Evolutionary conservation across 2,113 vertebrate species (phyloP), one percentile per base, ranked within the genome.

Genomic region (Actenoides lindsayi): DNA sequence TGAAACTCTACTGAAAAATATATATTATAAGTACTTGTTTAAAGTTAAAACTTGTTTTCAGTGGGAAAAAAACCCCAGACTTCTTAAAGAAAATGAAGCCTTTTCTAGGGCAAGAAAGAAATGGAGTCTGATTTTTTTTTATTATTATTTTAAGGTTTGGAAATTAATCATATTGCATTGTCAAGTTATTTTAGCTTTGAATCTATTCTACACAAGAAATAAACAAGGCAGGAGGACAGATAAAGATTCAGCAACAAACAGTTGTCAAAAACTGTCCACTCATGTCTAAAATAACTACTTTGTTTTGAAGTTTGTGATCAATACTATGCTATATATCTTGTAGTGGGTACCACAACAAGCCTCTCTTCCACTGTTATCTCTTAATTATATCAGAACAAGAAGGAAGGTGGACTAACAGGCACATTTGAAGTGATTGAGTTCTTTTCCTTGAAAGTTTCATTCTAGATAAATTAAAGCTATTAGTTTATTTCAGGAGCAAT

Each of bases 401-500:
- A 80, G 70, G 59, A 93, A 88, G 25, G 71, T 63, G 54, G 63
- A 69, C 42, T 74, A 94, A 65, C 48, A 56, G 75, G 33, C 56
- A 70, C 60, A 63, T 92, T 54, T 83, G 33, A 93, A 83, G 46
- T 60, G 71, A 70, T 69, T 33, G 63, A 94, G 24, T 71, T 80
- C 5, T 94, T 93, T 94, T 87, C 74, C 63, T 59, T 88, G 35
- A 8, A 94, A 70, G 39, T 83, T 94, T 96, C 81, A 71, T 83
- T 96, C 42, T 71, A 90, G 94, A 86, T 83, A 93, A 94, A 93
- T 88, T 68, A 59, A 96, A 88, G 57, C 71, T 93, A 68, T 90
- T 90, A 35, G 64, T 92, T 96, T 95, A 60, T 86, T 94, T 90
- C 79, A 64, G 77, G 56, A 94, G 70, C 74, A 92, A 97, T 93